A percentile compares a stretch with the other conserved stretches of the same genome.
Evolutionary conservation across 64 coral and sea anemone species (phyloP).

Genomic region (Cladopsammia gracilis): DNA sequence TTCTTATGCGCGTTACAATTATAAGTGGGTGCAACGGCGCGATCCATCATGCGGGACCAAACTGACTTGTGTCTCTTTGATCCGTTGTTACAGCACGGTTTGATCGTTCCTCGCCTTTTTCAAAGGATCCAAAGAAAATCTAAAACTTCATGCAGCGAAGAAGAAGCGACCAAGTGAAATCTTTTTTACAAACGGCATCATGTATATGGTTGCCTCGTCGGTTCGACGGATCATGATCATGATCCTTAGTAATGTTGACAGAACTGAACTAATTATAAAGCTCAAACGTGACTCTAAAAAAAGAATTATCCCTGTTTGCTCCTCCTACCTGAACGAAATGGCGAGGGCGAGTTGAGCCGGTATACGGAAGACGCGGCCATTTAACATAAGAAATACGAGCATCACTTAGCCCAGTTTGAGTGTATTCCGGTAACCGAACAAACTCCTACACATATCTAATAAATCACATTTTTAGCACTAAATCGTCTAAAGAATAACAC

Average conservation of each 20-base stretch:
- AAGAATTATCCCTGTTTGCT: neutral
- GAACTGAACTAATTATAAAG: neutral
- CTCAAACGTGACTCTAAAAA: constrained; percentile 5
- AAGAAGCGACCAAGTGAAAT: too few relatives aligned
- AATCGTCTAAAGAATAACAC: neutral
- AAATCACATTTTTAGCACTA: neutral
- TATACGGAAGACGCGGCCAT: neutral
- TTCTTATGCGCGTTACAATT: too few relatives aligned
- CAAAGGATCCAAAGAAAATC: too few relatives aligned
- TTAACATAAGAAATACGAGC: neutral
- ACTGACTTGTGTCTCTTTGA: too few relatives aligned
- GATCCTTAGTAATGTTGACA: neutral
- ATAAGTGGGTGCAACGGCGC: too few relatives aligned
- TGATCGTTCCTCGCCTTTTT: too few relatives aligned
- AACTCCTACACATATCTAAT: neutral
- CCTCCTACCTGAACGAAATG: neutral
- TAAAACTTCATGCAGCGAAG: too few relatives aligned
- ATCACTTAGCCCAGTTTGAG: neutral
- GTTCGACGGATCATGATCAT: neutral
- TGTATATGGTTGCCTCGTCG: neutral
- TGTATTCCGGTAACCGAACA: neutral
- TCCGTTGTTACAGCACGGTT: too few relatives aligned
- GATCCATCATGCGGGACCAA: too few relatives aligned
- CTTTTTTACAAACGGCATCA: too few relatives aligned
- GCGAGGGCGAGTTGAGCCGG: neutral